Evolutionary conservation across 2,888 invertebrate genomes (phyloP), one percentile per base, ranked within the genome.

Genomic region (Tigriopus californicus): DNA sequence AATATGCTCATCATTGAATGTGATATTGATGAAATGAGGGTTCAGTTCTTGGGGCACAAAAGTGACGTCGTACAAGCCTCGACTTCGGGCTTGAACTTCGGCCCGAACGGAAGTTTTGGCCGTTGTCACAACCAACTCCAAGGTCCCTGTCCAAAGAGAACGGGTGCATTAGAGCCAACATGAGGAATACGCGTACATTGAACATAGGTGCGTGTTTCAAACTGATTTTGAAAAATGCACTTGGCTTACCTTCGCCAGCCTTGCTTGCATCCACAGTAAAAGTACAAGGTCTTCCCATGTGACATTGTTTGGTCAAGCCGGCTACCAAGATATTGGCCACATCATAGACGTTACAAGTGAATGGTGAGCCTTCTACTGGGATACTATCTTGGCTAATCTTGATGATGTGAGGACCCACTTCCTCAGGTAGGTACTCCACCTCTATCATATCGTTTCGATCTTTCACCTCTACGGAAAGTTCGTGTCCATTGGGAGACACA

Each of bases 221-320:
- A 44, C 10, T 11, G 10, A 44, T 5, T 44, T 44, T 44, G 44
- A 44, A 44, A 18, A n/a, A n/a, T n/a, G n/a, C n/a, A n/a, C n/a
- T n/a, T n/a, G n/a, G n/a, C n/a, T 18, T 44, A 44, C 49, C 94
- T 70, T 91, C 89, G 0, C 94, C 94, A 1, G 94, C 92, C 67
- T 89, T 86, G 0, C 89, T 88, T 1, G 92, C 91, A 72, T 94
- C 92, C 41, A 94, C 92, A 65, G 86, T 86, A 70, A 90, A 90
- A 0, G 89, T 90, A 0, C 89, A 84, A 0, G 89, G 85, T 66
- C 86, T 83, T 4, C 87, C 87, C 11, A 89, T 77, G 70, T 83
- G 81, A 67, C 65, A 64, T 58, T 51, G 40, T 40, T 46, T 41
- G 41, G 70, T 69, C 57, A 74, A 66, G 41, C 74, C 74, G 15